A percentile compares a stretch with the other conserved stretches of the same genome.
These are phyloP conservation scores for Thermophis baileyi DNA, from an alignment of 2,113 vertebrate genomes.

Conservation along the genomic window DNA sequence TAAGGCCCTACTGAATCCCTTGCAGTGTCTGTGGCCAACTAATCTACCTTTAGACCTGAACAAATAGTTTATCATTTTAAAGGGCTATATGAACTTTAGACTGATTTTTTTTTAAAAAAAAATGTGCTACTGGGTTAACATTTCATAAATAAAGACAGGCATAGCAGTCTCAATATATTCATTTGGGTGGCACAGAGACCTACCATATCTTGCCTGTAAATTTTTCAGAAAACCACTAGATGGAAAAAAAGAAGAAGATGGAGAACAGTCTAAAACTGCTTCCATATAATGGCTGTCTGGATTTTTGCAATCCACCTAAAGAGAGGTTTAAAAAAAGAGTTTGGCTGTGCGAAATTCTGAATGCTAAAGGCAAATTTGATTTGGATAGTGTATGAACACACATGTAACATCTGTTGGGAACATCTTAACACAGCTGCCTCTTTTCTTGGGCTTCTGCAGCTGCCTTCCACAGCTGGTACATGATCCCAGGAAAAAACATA, in stretches of 20 bases:
- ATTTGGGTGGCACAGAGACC: neutral
- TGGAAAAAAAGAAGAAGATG: neutral
- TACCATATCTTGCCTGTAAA: neutral
- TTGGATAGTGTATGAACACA: neutral
- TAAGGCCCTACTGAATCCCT: neutral
- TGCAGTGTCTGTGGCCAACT: neutral
- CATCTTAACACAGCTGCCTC: neutral
- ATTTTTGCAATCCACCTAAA: neutral
- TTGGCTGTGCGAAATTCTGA: neutral
- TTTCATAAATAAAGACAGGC: neutral
- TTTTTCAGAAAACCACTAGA: neutral
- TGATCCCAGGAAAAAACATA: neutral
- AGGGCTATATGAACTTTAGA: neutral
- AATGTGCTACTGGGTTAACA: neutral
- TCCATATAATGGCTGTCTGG: neutral
- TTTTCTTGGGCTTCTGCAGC: neutral
- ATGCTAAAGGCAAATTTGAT: neutral
- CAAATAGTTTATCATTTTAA: neutral
- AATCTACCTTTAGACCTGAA: neutral
- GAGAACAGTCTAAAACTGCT: neutral
- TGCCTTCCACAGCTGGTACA: neutral
- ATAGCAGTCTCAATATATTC: neutral
- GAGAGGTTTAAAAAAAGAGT: neutral
- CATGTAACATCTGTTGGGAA: neutral
- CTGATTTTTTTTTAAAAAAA: neutral